A percentile compares a stretch with the other conserved stretches of the same genome.
phyloP scores from a whole-genome alignment of 2,113 vertebrate genomes.

The Chroicocephalus ridibundus region DNA sequence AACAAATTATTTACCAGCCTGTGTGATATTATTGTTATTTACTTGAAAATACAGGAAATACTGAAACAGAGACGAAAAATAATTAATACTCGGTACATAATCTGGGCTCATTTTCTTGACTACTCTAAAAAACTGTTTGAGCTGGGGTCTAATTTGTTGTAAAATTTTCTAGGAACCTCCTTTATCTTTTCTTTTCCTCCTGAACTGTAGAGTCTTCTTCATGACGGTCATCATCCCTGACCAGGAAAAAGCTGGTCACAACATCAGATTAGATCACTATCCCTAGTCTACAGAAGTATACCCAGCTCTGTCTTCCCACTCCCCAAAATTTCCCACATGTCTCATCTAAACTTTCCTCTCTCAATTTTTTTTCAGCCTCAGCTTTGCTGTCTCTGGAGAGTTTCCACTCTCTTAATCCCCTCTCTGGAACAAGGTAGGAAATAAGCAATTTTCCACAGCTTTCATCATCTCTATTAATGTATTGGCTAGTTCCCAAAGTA shows the following conservation, averaged over 20 bases:
- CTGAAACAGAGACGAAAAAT: neutral
- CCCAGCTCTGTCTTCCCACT: neutral
- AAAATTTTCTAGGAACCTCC: neutral
- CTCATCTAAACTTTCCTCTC: neutral
- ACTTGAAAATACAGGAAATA: neutral
- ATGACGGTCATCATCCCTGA: neutral
- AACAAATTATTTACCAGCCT: neutral
- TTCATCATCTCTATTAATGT: neutral
- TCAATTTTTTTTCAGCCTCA: neutral
- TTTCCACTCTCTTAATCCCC: neutral
- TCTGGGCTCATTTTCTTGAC: neutral
- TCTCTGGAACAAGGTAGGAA: neutral
- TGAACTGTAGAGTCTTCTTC: neutral
- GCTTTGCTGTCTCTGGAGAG: neutral
- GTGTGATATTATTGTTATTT: neutral
- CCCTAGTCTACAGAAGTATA: neutral
- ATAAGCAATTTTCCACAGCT: constrained; percentile 7
- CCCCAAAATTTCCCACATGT: neutral
- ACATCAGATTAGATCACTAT: neutral
- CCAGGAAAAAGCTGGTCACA: neutral
- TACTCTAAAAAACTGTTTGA: neutral
- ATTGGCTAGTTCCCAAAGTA: neutral
- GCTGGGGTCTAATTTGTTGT: neutral
- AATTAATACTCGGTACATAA: neutral
- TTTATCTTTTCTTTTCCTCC: neutral